Evolutionary conservation across 2,888 invertebrate species (phyloP).

Genomic region (Tetanocera ferruginea): DNA sequence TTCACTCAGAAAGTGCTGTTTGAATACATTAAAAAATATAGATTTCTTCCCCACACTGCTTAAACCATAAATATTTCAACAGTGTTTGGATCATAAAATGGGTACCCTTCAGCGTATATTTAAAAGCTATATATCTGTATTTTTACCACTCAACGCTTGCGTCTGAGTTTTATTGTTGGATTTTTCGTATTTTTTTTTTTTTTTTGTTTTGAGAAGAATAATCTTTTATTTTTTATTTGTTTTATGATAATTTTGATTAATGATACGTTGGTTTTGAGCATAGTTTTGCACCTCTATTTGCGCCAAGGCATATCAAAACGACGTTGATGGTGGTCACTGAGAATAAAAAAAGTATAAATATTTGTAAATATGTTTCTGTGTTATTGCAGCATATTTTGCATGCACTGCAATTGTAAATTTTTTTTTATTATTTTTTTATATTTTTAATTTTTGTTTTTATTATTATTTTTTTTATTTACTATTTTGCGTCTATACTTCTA

Average conservation of each 20-base stretch:
- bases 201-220: too few species aligned
- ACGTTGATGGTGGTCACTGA: not conserved
- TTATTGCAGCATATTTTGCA: not conserved
- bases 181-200: not conserved
- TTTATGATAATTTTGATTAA: constrained; percentile 3
- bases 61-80: too few species aligned
- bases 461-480: not conserved
- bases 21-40: too few species aligned
- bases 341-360: not conserved
- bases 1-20: too few species aligned
- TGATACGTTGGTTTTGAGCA: not conserved
- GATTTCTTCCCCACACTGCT: too few species aligned
- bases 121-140: too few species aligned
- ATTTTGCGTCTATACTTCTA: not conserved
- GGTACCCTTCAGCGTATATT: too few species aligned
- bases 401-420: not conserved
- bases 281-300: not conserved
- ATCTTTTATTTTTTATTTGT: not conserved
- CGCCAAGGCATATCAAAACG: not conserved
- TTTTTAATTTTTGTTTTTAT: not conserved
- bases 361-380: not conserved
- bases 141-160: too few species aligned
- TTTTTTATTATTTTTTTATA: not conserved
- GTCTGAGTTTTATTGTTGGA: not conserved
- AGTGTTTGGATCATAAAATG: too few species aligned